Conservation (phyloP, 2,888 invertebrate species). For the Eugnorisma glareosa region DNA sequence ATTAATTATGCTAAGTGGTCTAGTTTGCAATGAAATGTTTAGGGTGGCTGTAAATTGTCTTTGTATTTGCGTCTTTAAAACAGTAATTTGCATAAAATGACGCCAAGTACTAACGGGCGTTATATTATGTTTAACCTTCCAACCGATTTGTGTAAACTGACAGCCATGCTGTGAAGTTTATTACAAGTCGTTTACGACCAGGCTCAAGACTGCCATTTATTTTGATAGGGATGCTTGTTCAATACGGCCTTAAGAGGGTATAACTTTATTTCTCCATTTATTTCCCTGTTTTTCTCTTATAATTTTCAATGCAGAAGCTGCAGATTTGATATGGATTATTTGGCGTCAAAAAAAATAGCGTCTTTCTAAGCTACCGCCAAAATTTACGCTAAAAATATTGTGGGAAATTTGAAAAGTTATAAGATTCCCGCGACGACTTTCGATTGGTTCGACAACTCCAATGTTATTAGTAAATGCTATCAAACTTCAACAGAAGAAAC, state of each 20-base stretch:
- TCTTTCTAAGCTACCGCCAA: neutral
- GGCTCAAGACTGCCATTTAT: constrained; percentile 54
- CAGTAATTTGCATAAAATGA: constrained; percentile 71
- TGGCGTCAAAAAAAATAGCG: neutral
- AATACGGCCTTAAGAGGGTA: constrained; percentile 42
- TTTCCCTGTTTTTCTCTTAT: constrained; percentile 9
- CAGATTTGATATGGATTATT: neutral
- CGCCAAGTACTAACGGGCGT: constrained; percentile 55
- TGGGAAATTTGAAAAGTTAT: constrained; percentile 45
- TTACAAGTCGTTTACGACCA: constrained; percentile 58
- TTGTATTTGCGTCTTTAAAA: constrained; percentile 75
- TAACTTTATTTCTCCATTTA: constrained; percentile 26
- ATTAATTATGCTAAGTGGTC: neutral
- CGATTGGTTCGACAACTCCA: constrained; percentile 61
- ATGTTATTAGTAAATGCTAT: constrained; percentile 45
- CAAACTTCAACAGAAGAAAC: constrained; percentile 45
- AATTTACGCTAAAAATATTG: constrained; percentile 10
- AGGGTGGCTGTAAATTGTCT: constrained; percentile 70
- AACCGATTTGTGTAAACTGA: constrained; percentile 55
- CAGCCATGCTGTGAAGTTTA: constrained; percentile 61
- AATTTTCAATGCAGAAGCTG: neutral
- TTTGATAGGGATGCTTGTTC: constrained; percentile 53
- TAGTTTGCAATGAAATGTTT: constrained; percentile 74
- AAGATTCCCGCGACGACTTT: constrained; percentile 56
- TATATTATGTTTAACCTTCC: constrained; percentile 56